phyloP scores from a whole-genome alignment of 2,888 invertebrate species.

The Cacoxenus indagator region DNA sequence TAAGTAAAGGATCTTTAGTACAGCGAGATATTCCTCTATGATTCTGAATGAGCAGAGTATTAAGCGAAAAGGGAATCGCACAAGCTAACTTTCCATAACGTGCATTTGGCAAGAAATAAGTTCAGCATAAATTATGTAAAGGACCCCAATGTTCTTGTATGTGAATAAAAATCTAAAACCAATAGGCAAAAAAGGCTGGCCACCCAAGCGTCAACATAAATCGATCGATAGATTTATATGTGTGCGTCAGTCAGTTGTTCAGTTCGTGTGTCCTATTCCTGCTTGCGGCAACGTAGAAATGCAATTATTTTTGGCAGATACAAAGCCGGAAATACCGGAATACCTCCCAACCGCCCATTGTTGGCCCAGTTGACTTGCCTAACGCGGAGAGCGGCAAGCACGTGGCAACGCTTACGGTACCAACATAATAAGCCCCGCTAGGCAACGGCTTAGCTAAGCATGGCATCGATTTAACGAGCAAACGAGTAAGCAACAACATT shows the following conservation, averaged over 20 bases:
- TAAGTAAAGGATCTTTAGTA: too few relatives aligned
- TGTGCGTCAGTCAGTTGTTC: too few relatives aligned
- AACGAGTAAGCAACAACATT: neutral
- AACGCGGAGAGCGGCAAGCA: neutral
- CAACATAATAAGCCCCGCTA: conserved; percentile 60
- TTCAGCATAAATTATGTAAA: too few relatives aligned
- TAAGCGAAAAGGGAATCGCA: too few relatives aligned
- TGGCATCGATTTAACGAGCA: conserved; percentile 61
- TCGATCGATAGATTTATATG: conserved; percentile 8
- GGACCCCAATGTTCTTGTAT: too few relatives aligned
- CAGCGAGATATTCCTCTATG: too few relatives aligned
- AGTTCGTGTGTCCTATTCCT: too few relatives aligned
- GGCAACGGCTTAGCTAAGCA: conserved; percentile 60
- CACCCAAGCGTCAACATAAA: conserved; percentile 4
- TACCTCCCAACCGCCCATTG: neutral
- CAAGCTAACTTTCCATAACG: too few relatives aligned
- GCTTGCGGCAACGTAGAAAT: neutral
- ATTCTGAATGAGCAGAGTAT: too few relatives aligned
- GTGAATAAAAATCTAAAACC: neutral
- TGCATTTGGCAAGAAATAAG: too few relatives aligned
- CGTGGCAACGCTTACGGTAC: conserved; percentile 4
- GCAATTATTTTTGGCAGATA: conserved; percentile 7
- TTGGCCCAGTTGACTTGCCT: neutral
- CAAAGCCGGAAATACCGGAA: conserved; percentile 2
- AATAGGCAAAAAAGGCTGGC: neutral